Percentiles rank a stretch among this genome's conserved stretches.
phyloP scores from a whole-genome alignment of 2,888 invertebrate genomes.

The Napeogenes inachia region DNA sequence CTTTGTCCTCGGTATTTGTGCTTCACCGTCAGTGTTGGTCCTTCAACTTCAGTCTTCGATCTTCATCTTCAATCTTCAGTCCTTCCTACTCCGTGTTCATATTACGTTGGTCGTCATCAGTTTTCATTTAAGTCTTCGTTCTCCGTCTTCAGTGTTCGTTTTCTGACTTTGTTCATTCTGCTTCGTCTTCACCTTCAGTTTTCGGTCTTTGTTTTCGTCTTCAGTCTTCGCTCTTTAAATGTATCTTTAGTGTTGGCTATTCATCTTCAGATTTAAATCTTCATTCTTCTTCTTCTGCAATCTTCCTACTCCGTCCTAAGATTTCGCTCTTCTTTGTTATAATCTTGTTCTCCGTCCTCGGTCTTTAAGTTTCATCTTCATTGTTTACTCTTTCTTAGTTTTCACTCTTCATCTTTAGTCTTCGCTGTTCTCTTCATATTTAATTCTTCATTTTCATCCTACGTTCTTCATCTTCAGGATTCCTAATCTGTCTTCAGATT shows the following conservation, averaged over 20 bases:
- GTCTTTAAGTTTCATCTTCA: slow-evolving; percentile 5
- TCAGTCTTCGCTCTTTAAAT: neutral
- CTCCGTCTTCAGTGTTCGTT: slow-evolving; percentile 3
- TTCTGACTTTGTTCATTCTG: slow-evolving; percentile 17
- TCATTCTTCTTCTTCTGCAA: slow-evolving; percentile 13
- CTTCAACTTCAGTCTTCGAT: slow-evolving; percentile 3
- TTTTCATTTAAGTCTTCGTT: neutral
- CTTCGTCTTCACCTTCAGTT: slow-evolving; percentile 13
- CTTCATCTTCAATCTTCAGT: neutral
- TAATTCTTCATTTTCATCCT: neutral
- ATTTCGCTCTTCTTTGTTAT: neutral
- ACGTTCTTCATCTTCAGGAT: neutral
- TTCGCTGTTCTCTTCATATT: neutral
- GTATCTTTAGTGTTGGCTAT: slow-evolving; percentile 14
- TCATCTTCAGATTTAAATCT: slow-evolving; percentile 12
- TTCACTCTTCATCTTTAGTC: neutral
- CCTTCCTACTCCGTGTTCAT: neutral
- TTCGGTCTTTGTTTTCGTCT: slow-evolving; percentile 12
- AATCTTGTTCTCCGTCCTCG: slow-evolving; percentile 13
- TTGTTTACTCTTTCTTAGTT: slow-evolving; percentile 4
- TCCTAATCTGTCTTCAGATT: neutral
- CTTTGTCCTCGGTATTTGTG: slow-evolving; percentile 15
- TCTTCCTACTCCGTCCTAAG: slow-evolving; percentile 12
- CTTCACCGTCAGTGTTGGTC: slow-evolving; percentile 15
- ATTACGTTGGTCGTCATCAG: neutral